Evolutionary conservation across 2,113 vertebrate genomes (phyloP).

Genomic region (Ameiurus melas): DNA sequence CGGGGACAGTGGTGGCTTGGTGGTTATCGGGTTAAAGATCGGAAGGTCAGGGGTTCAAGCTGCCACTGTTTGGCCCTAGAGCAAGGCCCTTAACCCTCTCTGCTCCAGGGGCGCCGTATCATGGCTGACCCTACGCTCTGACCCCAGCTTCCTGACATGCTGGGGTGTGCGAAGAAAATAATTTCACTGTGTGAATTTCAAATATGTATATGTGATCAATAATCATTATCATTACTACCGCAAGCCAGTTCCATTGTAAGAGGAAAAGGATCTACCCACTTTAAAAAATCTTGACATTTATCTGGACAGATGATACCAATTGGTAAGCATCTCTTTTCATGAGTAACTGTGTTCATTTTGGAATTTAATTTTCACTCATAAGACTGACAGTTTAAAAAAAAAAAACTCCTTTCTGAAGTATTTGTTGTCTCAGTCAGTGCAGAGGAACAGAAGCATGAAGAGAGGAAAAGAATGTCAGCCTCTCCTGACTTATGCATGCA

Average conservation of each 20-base stretch:
- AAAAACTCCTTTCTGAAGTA: slow-evolving; percentile 8
- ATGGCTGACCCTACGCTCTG: too few species aligned
- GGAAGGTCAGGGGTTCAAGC: too few species aligned
- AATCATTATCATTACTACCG: not conserved
- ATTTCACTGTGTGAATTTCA: too few species aligned
- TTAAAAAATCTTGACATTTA: not conserved
- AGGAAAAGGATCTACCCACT: not conserved
- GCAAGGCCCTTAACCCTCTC: too few species aligned
- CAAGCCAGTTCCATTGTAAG: not conserved
- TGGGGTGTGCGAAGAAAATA: too few species aligned
- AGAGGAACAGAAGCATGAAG: slow-evolving; percentile 45
- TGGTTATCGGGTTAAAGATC: too few species aligned
- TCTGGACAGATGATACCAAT: slow-evolving; percentile 13
- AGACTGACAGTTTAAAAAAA: not conserved
- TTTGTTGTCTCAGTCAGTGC: slow-evolving; percentile 38
- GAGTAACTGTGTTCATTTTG: slow-evolving; percentile 5
- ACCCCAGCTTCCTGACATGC: too few species aligned
- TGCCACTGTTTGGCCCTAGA: too few species aligned
- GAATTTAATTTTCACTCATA: slow-evolving; percentile 16
- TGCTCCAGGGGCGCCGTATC: too few species aligned
- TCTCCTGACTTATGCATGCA: slow-evolving; percentile 60
- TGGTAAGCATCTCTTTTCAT: slow-evolving; percentile 12
- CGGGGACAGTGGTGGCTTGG: too few species aligned
- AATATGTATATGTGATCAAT: too few species aligned
- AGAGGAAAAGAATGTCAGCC: slow-evolving; percentile 41